Base-by-base conservation (phyloP, 2,888 invertebrate genomes). In the Drosophila hamatofila region DNA sequence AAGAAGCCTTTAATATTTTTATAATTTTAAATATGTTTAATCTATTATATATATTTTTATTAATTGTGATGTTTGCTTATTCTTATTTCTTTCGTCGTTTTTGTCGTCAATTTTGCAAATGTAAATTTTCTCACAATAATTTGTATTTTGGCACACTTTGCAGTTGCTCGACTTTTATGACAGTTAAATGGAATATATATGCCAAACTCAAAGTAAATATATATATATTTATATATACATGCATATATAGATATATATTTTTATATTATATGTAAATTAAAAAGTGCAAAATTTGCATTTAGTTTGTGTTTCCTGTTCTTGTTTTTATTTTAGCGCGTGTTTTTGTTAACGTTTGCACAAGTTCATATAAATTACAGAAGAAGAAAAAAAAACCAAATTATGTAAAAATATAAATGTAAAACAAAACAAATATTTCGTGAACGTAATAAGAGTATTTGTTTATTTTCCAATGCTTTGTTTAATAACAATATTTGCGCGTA, bases 251-350 rank as follows among this genome's bases (percentile, higher is more conserved):
- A 12, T 33, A 33, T 33, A 33, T 3, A 33, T 2, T 23, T 35
- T 4, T 49, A 11, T 12, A n/a, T 25, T 39, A 7, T 25, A 46
- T 52, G 46, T 12, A 48, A 56, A 33, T 25, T 23, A 27, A 48
- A 62, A 72, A 56, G 44, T 69, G 69, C 73, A 46, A 21, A 42
- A 48, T 55, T 56, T 39, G 37, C 62, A 73, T 46, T 62, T 41
- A 62, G 58, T 68, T 42, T 48, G n/a, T 60, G 33, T 69, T 21
- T 44, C 25, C 12, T 39, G 23, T 35, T 35, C 21, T 30, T 55
- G 27, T 42, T 55, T 55, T 30, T 30, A 9, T 30, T 30, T 55
- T 51, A 67, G 60, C 67, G 69, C 67, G 60, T 49, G 48, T 60
- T 57, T 74, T 27, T 48, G 59, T 56, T 21, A 21, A 48, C 56